Evolutionary conservation across 2,113 vertebrate species (phyloP), one percentile per base, ranked within the genome.

Genomic region (Sylvilagus bachmani): DNA sequence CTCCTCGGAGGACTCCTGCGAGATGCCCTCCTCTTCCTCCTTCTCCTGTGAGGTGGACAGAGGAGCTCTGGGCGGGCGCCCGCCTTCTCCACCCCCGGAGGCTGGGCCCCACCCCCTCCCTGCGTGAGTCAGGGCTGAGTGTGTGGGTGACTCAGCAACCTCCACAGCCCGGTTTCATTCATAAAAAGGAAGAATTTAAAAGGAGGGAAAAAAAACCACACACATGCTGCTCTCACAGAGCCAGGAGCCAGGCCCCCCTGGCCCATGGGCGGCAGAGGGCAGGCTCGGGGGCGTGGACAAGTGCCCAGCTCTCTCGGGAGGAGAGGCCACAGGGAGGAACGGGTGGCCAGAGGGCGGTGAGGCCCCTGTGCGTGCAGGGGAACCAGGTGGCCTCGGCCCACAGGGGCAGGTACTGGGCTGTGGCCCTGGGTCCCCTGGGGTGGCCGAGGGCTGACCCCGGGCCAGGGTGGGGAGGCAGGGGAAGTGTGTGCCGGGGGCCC

Each of bases 1-100:
- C 97, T 99, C 99, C 97, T 99, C 99, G 1, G 99, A 99, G 83
- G 99, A 99, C 95, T 99, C 99, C 98, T 99, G 99, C 67, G 99
- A 99, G 89, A 99, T 98, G 96, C 99, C 99, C 97, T 98, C 98
- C 61, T 99, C 98, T 93, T 98, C 98, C 33, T 98, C 99, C 96
- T 99, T 99, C 98, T 99, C 99, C 99, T 99, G 98, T 0, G 66
- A 87, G 78, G 85, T 9, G 14, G 86, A 75, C 81, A 93, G 55
- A 86, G 77, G 24, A 10, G 64, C 11, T 51, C 66, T 58, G 69
- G 58, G 86, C 27, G 31, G 31, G 81, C 31, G 51, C 83, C 78
- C 55, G 58, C 89, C 79, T 73, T 11, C 81, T 16, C 86, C 25
- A 49, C 79, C 66, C 29, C 44, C 61, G n/a, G 67, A 82, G 49